Percentiles rank a stretch among this genome's conserved stretches.
These are phyloP conservation scores for Xiphophorus couchianus DNA, from an alignment of 2,113 vertebrate species.

Conservation along the genomic window DNA sequence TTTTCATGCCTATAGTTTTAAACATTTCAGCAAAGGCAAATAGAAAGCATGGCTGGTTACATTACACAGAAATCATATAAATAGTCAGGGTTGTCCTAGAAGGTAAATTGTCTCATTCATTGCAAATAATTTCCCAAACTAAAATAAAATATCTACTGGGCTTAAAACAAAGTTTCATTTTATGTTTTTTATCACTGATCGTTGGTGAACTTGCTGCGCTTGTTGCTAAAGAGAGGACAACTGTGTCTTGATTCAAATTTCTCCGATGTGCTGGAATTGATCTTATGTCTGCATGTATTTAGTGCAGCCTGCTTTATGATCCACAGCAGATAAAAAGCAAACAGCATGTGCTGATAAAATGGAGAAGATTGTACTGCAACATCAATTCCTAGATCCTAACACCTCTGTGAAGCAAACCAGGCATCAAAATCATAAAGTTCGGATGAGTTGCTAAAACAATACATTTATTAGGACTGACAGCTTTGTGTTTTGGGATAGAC, in stretches of 20 bases:
- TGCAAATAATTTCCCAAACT: background rate
- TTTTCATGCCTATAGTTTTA: background rate
- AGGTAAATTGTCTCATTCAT: background rate
- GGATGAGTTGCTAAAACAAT: conserved; percentile 33
- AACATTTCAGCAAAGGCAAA: background rate
- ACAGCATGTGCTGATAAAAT: background rate
- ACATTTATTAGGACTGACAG: conserved; percentile 29
- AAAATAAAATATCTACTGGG: background rate
- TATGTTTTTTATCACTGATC: background rate
- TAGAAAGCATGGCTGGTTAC: background rate
- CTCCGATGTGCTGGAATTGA: background rate
- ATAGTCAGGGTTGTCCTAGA: background rate
- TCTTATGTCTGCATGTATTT: background rate
- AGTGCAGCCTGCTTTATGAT: background rate
- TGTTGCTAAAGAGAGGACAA: background rate
- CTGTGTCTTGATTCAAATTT: background rate
- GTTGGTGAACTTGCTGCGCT: background rate
- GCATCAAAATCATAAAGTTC: conserved; percentile 29
- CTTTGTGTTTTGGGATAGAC: background rate
- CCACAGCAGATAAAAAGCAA: background rate
- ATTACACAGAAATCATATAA: background rate
- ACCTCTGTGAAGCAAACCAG: conserved; percentile 24
- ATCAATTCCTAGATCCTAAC: conserved; percentile 27
- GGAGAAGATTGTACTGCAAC: background rate
- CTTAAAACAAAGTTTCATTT: background rate